A percentile compares a stretch with the other conserved stretches of the same genome.
These are phyloP conservation scores for Nycticorax nycticorax DNA, from an alignment of 2,113 vertebrate species.

Conservation along the genomic window DNA sequence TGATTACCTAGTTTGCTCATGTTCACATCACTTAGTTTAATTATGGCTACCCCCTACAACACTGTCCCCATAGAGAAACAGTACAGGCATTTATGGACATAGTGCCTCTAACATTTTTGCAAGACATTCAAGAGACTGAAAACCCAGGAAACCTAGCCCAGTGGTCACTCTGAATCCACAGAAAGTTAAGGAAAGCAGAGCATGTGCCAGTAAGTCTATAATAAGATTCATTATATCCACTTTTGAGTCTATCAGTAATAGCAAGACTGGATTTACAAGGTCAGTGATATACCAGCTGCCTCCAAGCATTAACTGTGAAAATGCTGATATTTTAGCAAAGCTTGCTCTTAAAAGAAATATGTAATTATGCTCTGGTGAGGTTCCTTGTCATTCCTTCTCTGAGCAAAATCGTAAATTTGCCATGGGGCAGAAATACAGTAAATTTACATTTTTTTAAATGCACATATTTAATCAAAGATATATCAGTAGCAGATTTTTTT, in stretches of 20 bases:
- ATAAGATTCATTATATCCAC: background rate
- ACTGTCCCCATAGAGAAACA: background rate
- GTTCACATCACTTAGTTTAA: background rate
- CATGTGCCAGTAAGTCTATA: background rate
- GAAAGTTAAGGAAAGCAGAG: background rate
- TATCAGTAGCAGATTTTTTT: background rate
- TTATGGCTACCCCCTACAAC: background rate
- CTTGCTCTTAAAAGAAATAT: background rate
- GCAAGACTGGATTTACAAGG: background rate
- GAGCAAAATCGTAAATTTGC: background rate
- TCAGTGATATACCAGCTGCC: background rate
- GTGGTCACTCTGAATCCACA: background rate
- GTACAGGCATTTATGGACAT: accelerated
- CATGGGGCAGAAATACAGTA: background rate
- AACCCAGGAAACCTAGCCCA: background rate
- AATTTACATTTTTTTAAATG: background rate
- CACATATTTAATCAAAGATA: background rate
- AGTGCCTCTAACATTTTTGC: background rate
- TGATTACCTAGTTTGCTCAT: background rate
- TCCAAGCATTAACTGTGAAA: background rate
- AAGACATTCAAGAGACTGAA: background rate
- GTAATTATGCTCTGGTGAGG: background rate
- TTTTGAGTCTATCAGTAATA: background rate
- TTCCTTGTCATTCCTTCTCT: background rate
- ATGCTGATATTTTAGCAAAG: background rate